Evolutionary conservation across 1,140 invertebrate species (phyloP), one percentile per base, ranked within the genome.

Genomic region (Zaprionus ornatus): DNA sequence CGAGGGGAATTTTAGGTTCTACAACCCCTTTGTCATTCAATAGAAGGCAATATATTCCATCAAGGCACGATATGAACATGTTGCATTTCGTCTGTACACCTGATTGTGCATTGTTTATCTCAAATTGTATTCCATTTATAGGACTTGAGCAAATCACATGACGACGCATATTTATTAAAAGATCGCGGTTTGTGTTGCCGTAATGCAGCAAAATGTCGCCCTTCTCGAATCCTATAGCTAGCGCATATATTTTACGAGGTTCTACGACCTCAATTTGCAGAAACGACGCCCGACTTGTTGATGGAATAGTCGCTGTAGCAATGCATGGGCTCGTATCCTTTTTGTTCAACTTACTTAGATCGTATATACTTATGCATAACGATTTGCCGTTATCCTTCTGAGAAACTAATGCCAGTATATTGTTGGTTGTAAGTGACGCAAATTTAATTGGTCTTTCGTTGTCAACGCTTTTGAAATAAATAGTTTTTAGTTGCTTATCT

Each of bases 41-140:
- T 9, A n/a, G 2, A 54, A 76, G 62, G 21, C 75, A 77, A 48
- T 68, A 72, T 13, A 90, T 64, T 23, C 59, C 63, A 48, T 85
- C 42, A 15, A 55, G n/a, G 42, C 78, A 67, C 10, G 59, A 76
- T 4, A 90, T 55, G 60, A 90, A 88, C 50, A 88, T 54, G 7
- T 62, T 62, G 29, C 42, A 57, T 12, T 3, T 25, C 12, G 9
- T 27, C 10, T 55, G 50, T 4, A 7, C 35, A 27, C 76, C 79
- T 10, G 23, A 23, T 19, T 37, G 27, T 0, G 40, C 23, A 35
- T 10, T n/a, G 12, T 29, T 66, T 4, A 23, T 48, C 3, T 76
- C 60, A 13, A 90, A 88, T 17, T 81, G 32, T 10, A 88, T 71
- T 54, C 85, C 81, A 42, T 65, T 90, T 32, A 88, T 79, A 37